phyloP scores from a whole-genome alignment of 2,113 vertebrate species.

The Percopsis transmontana region DNA sequence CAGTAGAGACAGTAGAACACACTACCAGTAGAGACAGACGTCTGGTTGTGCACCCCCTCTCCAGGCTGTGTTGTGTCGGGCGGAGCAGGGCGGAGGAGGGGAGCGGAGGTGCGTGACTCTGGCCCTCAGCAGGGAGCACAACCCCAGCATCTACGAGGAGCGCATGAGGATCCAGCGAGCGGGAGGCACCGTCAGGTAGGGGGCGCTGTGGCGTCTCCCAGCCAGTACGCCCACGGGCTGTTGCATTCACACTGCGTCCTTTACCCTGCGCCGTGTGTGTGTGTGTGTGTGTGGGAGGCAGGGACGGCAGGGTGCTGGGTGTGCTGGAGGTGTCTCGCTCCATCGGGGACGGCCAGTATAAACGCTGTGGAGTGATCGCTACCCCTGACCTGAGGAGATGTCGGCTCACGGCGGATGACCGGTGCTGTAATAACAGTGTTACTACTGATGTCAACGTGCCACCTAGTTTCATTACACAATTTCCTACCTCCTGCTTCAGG shows the following conservation, averaged over 20 bases:
- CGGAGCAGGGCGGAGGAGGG: constrained; percentile 74
- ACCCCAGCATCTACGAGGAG: constrained; percentile 94
- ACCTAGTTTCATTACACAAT: too few relatives aligned
- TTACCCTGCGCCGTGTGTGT: neutral
- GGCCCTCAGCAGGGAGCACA: constrained; percentile 94
- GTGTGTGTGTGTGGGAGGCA: constrained; percentile 43
- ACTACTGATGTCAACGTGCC: neutral
- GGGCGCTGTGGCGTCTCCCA: neutral
- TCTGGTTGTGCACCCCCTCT: too few relatives aligned
- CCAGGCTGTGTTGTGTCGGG: constrained; percentile 91
- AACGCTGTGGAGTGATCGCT: constrained; percentile 92
- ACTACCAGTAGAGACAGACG: too few relatives aligned
- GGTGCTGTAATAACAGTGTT: constrained; percentile 64
- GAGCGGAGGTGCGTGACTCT: constrained; percentile 80
- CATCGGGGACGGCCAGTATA: constrained; percentile 96
- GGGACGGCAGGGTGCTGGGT: constrained; percentile 91
- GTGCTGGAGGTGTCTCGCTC: constrained; percentile 96
- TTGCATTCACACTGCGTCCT: neutral
- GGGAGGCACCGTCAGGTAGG: constrained; percentile 92
- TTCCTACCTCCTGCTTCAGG: too few relatives aligned
- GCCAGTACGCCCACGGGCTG: neutral
- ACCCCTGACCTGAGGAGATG: constrained; percentile 91
- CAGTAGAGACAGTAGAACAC: too few relatives aligned
- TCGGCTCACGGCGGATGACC: constrained; percentile 87
- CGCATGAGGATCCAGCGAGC: constrained; percentile 96